Evolutionary conservation across 2,888 invertebrate genomes (phyloP).

Genomic region (Sphecodes monilicornis): DNA sequence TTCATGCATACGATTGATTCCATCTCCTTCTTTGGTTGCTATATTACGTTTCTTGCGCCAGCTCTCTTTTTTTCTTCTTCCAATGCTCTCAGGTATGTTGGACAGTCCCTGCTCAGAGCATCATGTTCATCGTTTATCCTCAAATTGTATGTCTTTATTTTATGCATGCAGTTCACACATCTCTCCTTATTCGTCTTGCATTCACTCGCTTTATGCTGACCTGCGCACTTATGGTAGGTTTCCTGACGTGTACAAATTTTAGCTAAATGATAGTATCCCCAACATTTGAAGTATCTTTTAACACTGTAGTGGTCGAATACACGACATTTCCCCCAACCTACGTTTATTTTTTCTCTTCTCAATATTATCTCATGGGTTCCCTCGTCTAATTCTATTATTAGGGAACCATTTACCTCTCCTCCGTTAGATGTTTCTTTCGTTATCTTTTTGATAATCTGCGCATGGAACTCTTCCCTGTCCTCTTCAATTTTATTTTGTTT

Average conservation of each 20-base stretch:
- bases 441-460: too few species aligned
- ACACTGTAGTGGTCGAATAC: neutral
- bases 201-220: neutral
- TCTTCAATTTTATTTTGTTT: too few species aligned
- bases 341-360: too few species aligned
- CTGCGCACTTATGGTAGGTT: conserved; percentile 4
- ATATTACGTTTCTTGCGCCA: neutral
- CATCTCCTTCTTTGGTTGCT: neutral
- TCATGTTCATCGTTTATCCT: neutral
- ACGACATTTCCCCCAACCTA: too few species aligned
- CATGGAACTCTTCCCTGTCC: too few species aligned
- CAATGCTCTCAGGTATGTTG: neutral
- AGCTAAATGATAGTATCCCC: neutral
- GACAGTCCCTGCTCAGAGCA: neutral
- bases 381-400: neutral
- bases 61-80: conserved; percentile 6
- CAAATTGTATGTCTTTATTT: neutral
- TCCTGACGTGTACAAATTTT: neutral
- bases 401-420: neutral
- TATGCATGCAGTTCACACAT: neutral
- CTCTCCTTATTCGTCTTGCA: neutral
- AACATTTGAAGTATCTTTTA: conserved; percentile 5
- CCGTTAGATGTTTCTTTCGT: too few species aligned
- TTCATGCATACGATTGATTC: conserved; percentile 1
- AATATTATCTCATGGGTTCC: neutral